Conservation (phyloP, 2,888 invertebrate genomes). For the Agrilus cyanescens region DNA sequence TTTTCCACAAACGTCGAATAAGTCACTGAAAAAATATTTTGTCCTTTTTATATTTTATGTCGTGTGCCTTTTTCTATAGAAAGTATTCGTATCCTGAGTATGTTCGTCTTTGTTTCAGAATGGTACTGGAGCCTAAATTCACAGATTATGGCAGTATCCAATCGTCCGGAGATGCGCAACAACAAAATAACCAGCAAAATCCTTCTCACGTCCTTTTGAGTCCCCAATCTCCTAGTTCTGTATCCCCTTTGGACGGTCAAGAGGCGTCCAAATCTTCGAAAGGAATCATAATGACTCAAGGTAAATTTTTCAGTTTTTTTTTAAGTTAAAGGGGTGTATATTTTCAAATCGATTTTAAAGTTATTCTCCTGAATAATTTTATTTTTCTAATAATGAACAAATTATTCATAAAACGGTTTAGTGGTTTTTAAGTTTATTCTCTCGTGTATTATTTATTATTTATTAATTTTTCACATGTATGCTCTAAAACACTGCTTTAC, state of each 20-base stretch:
- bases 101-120: slow-evolving; percentile 37
- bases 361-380: too few relatives aligned
- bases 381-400: too few relatives aligned
- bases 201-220: slow-evolving; percentile 28
- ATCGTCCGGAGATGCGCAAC: slow-evolving; percentile 31
- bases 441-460: too few relatives aligned
- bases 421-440: too few relatives aligned
- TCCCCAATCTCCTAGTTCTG: slow-evolving; percentile 24
- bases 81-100: neutral
- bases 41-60: neutral
- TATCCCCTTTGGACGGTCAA: slow-evolving; percentile 32
- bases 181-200: slow-evolving; percentile 22
- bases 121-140: slow-evolving; percentile 52
- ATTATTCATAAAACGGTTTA: too few relatives aligned
- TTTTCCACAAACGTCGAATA: too few relatives aligned
- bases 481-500: too few relatives aligned
- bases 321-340: too few relatives aligned
- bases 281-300: slow-evolving; percentile 31
- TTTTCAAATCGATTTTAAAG: too few relatives aligned
- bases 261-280: slow-evolving; percentile 29
- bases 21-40: neutral
- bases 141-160: slow-evolving; percentile 53
- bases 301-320: slow-evolving; percentile 17
- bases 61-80: neutral
- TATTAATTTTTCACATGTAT: too few relatives aligned